Percentiles rank a stretch among this genome's conserved stretches.
Evolutionary conservation across 2,797 vertebrate species (phyloP).

Genomic region (Phrynocephalus forsythii): DNA sequence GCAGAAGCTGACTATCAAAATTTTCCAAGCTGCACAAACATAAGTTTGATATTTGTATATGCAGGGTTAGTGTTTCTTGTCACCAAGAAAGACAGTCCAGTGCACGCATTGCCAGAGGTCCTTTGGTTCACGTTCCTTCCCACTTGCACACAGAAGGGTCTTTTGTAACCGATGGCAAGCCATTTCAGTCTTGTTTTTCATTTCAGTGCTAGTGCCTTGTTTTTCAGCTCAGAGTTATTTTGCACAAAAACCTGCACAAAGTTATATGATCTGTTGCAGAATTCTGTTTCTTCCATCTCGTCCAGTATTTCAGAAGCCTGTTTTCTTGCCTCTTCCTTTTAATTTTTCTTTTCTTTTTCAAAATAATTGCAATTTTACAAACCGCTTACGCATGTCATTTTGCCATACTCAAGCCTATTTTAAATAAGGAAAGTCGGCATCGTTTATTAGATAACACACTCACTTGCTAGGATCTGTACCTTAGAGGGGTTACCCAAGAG

Average conservation of each 20-base stretch:
- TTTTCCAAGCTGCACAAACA: not conserved
- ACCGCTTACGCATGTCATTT: not conserved
- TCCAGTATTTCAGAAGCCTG: not conserved
- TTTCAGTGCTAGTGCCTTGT: not conserved
- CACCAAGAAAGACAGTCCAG: not conserved
- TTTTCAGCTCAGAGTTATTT: not conserved
- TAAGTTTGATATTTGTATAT: slow-evolving; percentile 1
- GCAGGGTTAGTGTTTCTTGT: slow-evolving; percentile 3
- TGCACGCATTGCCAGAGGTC: not conserved
- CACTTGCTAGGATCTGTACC: not conserved
- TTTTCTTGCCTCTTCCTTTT: not conserved
- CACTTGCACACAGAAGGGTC: not conserved
- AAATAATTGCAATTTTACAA: not conserved
- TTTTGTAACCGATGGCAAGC: not conserved
- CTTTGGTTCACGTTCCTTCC: not conserved
- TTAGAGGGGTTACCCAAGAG: too few species aligned
- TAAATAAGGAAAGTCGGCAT: not conserved
- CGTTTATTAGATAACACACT: not conserved
- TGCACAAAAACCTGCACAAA: not conserved
- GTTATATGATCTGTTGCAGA: not conserved
- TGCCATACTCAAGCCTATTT: not conserved
- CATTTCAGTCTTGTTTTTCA: not conserved
- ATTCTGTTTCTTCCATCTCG: not conserved
- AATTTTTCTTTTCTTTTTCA: not conserved
- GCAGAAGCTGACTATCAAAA: not conserved